phyloP scores from a whole-genome alignment of 2,888 invertebrate species.

The Molorchus minor region DNA sequence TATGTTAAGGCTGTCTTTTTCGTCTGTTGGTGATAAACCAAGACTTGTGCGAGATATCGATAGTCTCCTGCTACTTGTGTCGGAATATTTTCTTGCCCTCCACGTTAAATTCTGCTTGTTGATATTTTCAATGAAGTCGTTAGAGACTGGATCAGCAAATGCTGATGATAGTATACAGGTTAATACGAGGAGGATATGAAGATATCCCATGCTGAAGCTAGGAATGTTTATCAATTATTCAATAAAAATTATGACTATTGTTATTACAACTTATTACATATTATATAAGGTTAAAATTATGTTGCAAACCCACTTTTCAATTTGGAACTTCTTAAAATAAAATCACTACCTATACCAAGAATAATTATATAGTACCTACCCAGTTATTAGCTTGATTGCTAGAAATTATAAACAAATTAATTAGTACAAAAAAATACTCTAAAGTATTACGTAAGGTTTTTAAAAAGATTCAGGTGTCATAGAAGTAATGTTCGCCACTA shows the following conservation, averaged over 20 bases:
- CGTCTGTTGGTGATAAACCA: background rate
- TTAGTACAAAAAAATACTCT: too few relatives aligned
- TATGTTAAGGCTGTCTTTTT: background rate
- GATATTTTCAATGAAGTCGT: conserved; percentile 1
- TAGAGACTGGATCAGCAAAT: background rate
- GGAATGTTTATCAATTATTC: background rate
- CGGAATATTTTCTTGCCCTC: background rate
- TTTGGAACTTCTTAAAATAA: too few relatives aligned
- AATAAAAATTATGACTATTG: background rate
- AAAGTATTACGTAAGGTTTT: too few relatives aligned
- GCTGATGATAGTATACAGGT: background rate
- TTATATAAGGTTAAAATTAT: too few relatives aligned
- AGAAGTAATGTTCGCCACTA: too few relatives aligned
- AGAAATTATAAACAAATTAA: too few relatives aligned
- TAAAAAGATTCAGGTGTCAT: too few relatives aligned
- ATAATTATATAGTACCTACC: too few relatives aligned
- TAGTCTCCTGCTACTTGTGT: background rate
- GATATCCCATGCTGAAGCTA: background rate
- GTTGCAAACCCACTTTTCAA: too few relatives aligned
- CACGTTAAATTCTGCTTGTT: background rate
- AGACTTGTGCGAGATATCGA: background rate
- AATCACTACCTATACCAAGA: too few relatives aligned
- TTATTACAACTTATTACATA: background rate
- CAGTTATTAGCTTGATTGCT: too few relatives aligned
- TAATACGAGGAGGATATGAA: background rate